Evolutionary conservation across 64 coral and sea anemone genomes (phyloP).

Genomic region (Catalaphyllia jardinei): DNA sequence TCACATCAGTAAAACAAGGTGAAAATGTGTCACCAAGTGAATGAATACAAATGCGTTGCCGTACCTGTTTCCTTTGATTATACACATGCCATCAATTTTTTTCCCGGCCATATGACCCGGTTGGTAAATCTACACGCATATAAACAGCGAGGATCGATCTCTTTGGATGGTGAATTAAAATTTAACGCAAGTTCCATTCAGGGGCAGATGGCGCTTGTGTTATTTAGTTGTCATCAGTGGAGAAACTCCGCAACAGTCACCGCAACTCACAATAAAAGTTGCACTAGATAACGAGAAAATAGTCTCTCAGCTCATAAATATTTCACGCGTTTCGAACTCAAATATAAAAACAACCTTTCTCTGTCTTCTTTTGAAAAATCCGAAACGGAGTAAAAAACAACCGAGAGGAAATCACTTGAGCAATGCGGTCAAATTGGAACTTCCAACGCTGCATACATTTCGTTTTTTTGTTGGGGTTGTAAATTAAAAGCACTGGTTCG

Average conservation of each 20-base stretch:
- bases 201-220: constrained; percentile 15
- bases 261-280: constrained; percentile 21
- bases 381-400: neutral
- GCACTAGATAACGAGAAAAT: constrained; percentile 25
- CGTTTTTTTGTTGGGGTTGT: neutral
- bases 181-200: constrained; percentile 24
- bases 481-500: neutral
- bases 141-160: constrained; percentile 10
- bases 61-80: neutral
- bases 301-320: constrained; percentile 23
- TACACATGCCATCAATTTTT: neutral
- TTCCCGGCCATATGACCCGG: neutral
- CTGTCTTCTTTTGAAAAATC: neutral
- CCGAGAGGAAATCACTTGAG: neutral
- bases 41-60: neutral
- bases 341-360: constrained; percentile 1
- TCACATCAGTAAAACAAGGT: neutral
- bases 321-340: constrained; percentile 12
- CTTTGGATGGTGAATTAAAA: constrained; percentile 38
- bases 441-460: no score
- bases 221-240: constrained; percentile 2
- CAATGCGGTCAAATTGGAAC: neutral
- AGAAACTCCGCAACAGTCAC: constrained; percentile 19
- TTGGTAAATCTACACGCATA: constrained; percentile 16
- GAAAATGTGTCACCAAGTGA: no score